Evolutionary conservation across 2,888 invertebrate species (phyloP).

Genomic region (Molorchus minor): DNA sequence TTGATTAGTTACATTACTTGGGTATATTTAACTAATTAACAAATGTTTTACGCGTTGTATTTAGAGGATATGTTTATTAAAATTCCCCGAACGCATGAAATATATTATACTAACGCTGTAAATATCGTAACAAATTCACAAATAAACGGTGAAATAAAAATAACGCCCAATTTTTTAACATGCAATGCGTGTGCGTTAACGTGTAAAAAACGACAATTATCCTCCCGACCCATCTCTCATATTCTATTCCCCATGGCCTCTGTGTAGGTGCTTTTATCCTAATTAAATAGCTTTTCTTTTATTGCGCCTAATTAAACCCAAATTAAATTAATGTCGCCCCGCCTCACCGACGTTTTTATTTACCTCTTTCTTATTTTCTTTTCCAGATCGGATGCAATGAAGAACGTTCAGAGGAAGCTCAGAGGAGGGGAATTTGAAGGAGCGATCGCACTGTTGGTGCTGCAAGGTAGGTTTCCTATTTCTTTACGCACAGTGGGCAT

Average conservation of each 20-base stretch:
- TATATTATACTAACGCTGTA: too few species aligned
- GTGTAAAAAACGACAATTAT: constrained; percentile 19
- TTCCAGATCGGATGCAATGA: constrained; percentile 85
- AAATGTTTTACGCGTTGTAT: too few species aligned
- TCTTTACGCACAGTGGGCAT: not conserved
- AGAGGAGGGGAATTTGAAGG: constrained; percentile 76
- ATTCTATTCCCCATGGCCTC: not conserved
- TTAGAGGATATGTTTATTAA: too few species aligned
- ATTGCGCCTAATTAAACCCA: constrained; percentile 12
- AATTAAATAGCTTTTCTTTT: constrained; percentile 17
- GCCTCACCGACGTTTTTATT: not conserved
- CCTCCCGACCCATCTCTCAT: constrained; percentile 12
- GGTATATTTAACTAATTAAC: too few species aligned
- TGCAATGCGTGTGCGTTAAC: constrained; percentile 3
- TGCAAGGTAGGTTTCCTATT: too few species aligned
- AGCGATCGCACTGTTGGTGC: constrained; percentile 82
- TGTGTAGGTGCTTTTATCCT: constrained; percentile 9
- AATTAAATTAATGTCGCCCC: not conserved
- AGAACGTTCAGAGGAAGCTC: constrained; percentile 81
- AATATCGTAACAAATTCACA: not conserved
- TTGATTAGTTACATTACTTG: too few species aligned
- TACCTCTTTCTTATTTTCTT: constrained; percentile 35
- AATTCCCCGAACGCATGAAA: too few species aligned
- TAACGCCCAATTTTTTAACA: constrained; percentile 7
- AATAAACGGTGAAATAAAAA: constrained; percentile 1